Evolutionary conservation across 1,140 invertebrate species (phyloP).

Genomic region (Archivesica marissinica): DNA sequence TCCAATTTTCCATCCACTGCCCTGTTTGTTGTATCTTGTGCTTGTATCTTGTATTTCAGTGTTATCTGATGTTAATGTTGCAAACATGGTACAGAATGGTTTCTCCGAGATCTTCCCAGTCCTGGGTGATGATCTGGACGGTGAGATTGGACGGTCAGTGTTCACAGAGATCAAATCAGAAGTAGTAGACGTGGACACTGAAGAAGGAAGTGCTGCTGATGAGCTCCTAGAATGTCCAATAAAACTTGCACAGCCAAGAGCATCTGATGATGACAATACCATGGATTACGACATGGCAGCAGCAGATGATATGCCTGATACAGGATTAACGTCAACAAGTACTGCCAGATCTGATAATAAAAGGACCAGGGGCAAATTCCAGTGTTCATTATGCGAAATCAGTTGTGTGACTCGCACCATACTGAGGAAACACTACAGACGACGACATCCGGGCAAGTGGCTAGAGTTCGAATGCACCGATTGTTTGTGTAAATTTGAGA

Average conservation of each 20-base stretch:
- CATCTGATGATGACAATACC: conserved; percentile 4
- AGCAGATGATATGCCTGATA: neutral
- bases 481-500: conserved; percentile 18
- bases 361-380: neutral
- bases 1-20: no score
- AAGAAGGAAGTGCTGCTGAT: neutral
- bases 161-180: conserved; percentile 39
- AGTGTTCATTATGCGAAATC: conserved; percentile 17
- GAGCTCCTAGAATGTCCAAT: neutral
- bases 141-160: neutral
- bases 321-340: neutral
- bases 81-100: neutral
- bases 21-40: no score
- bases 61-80: conserved; percentile 15
- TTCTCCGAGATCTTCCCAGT: conserved; percentile 14
- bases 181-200: neutral
- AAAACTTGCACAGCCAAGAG: neutral
- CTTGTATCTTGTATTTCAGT: neutral
- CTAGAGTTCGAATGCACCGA: conserved; percentile 14
- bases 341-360: neutral
- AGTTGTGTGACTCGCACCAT: conserved; percentile 10
- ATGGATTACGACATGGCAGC: conserved; percentile 26
- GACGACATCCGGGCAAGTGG: conserved; percentile 9
- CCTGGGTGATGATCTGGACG: neutral
- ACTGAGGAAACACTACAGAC: neutral